phyloP scores from a whole-genome alignment of 2,888 invertebrate species.

The Euspilapteryx auroguttella region DNA sequence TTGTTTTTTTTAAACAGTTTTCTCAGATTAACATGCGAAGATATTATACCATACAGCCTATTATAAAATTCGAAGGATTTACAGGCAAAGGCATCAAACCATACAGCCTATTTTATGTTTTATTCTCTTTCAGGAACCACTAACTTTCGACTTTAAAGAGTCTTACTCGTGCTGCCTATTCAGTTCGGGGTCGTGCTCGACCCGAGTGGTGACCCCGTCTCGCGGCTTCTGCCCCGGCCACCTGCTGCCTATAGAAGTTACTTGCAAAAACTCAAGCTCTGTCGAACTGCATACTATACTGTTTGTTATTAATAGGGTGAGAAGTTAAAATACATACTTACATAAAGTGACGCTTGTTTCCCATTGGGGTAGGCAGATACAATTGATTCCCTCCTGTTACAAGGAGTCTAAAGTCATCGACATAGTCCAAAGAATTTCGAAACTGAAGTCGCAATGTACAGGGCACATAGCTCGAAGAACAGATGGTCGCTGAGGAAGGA shows the following conservation, averaged over 20 bases:
- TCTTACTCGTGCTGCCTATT: slow-evolving; percentile 63
- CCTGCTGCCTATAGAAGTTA: slow-evolving; percentile 66
- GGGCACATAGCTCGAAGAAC: too few relatives aligned
- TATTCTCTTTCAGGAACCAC: slow-evolving; percentile 56
- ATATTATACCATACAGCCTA: not conserved
- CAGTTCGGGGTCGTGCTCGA: slow-evolving; percentile 21
- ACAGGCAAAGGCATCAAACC: too few relatives aligned
- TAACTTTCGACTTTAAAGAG: slow-evolving; percentile 65
- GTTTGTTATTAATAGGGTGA: slow-evolving; percentile 1
- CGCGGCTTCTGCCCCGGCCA: slow-evolving; percentile 76
- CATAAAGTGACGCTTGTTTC: too few relatives aligned
- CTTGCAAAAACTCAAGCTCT: slow-evolving; percentile 70
- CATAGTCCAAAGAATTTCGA: too few relatives aligned
- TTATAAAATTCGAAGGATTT: too few relatives aligned
- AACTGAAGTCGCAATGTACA: not conserved
- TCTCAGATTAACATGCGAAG: too few relatives aligned
- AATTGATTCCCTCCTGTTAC: not conserved
- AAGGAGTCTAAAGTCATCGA: not conserved
- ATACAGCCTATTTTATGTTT: too few relatives aligned
- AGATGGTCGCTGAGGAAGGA: too few relatives aligned
- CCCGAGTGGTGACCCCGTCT: slow-evolving; percentile 55
- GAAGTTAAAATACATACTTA: not conserved
- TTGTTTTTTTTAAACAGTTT: too few relatives aligned
- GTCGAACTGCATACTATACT: slow-evolving; percentile 61
- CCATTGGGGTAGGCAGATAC: too few relatives aligned